These are phyloP conservation scores for Tiaroga cobitis DNA, from an alignment of 2,797 vertebrate species.

Conservation along the genomic window DNA sequence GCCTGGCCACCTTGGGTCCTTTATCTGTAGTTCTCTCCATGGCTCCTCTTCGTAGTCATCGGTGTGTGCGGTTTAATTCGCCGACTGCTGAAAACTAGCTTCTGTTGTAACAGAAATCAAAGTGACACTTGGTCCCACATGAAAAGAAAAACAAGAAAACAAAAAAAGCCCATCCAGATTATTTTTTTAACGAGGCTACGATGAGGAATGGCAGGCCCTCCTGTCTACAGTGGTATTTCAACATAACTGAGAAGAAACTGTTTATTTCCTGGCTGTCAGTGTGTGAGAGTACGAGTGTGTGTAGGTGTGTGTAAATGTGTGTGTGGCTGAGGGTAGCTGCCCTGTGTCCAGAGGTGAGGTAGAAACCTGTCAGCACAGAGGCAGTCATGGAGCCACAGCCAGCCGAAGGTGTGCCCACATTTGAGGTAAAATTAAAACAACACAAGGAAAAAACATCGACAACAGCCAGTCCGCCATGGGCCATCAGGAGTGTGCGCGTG, in stretches of 20 bases:
- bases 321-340: conserved; percentile 78
- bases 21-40: conserved; percentile 55
- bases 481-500: conserved; percentile 28
- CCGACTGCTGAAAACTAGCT: conserved; percentile 53
- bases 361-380: conserved; percentile 81
- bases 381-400: conserved; percentile 76
- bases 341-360: conserved; percentile 86
- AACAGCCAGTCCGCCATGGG: conserved; percentile 48
- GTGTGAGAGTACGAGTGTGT: conserved; percentile 52
- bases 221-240: conserved; percentile 81
- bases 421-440: conserved; percentile 78
- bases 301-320: conserved; percentile 62
- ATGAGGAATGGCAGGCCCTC: conserved; percentile 73
- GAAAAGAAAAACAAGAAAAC: conserved; percentile 60
- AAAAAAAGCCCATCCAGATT: conserved; percentile 44
- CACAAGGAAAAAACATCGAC: conserved; percentile 42
- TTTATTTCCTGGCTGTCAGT: conserved; percentile 63
- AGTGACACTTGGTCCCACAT: conserved; percentile 78
- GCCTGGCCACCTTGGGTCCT: conserved; percentile 63
- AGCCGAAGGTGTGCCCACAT: conserved; percentile 78
- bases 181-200: conserved; percentile 21
- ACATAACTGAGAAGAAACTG: conserved; percentile 69
- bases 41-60: conserved; percentile 38
- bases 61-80: conserved; percentile 58
- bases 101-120: conserved; percentile 68